Evolutionary conservation across 2,113 vertebrate species (phyloP), one percentile per base, ranked within the genome.

Genomic region (Otus sunia): DNA sequence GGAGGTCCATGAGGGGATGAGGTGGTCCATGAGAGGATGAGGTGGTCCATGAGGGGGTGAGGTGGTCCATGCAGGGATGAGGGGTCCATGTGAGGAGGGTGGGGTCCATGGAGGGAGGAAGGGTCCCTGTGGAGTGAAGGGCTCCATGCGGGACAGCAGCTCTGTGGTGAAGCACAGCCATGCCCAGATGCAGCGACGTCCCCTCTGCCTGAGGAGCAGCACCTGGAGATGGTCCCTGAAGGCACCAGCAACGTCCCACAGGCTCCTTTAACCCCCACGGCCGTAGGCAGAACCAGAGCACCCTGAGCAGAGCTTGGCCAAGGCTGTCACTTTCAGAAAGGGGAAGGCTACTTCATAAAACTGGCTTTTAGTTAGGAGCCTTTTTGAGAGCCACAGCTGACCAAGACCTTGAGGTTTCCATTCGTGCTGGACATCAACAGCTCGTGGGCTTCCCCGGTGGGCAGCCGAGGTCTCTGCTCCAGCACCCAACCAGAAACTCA

Each of bases 281-380:
- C 60, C 0, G 0, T 55, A 15, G 45, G 36, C 27, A 60, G 58
- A 87, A 10, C 47, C 58, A 0, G 0, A n/a, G 23, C 2, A 5
- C 15, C 75, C 62, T 17, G n/a, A 72, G 86, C 45, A 66, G 62
- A 63, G 30, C 50, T 75, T 67, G 56, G 22, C 60, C 39, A 60
- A 72, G 41, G 26, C n/a, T 11, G 0, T 14, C 21, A 4, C 62
- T 76, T 49, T 52, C 5, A 25, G 21, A 29, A 53, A 78, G 45
- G 16, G 5, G 39, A 58, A 25, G 14, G 13, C 30, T 67, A 5
- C 9, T 21, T 18, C 3, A 3, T 29, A 68, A 41, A 77, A 18
- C 2, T 15, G 20, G 3, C n/a, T 75, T 72, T 45, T 29, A 43
- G 23, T 34, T 86, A 71, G 41, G 55, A 75, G 47, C 49, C 15